Percentiles rank a stretch among this genome's conserved stretches.
Evolutionary conservation across 2,888 invertebrate genomes (phyloP).

Genomic region (Brenthis hecate): DNA sequence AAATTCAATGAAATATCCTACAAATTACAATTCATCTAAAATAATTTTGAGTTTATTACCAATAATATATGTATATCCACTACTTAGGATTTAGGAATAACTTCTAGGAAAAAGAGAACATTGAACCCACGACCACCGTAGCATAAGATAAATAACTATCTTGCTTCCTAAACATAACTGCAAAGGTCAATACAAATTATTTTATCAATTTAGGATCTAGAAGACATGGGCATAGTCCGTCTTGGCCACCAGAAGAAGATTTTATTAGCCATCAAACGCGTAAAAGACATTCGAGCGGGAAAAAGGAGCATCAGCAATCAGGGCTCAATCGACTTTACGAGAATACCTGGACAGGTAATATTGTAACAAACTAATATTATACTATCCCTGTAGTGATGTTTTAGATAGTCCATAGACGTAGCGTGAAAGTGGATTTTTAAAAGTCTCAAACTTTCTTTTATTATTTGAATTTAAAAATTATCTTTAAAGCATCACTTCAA

Average conservation of each 20-base stretch:
- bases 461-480: slow-evolving; percentile 39
- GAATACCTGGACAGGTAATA: slow-evolving; percentile 77
- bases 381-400: slow-evolving; percentile 72
- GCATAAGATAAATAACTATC: no score
- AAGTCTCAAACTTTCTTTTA: slow-evolving; percentile 15
- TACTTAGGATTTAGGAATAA: no score
- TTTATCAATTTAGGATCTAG: slow-evolving; percentile 86
- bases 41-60: no score
- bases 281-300: slow-evolving; percentile 95
- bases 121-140: no score
- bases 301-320: slow-evolving; percentile 85
- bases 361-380: slow-evolving; percentile 40
- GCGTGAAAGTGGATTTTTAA: slow-evolving; percentile 53
- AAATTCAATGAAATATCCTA: no score
- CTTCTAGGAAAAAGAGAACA: no score
- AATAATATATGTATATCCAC: no score
- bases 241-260: slow-evolving; percentile 99
- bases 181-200: no score
- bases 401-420: slow-evolving; percentile 60
- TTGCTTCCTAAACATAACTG: no score
- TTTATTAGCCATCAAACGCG: slow-evolving; percentile 96
- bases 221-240: slow-evolving; percentile 97
- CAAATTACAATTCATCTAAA: no score
- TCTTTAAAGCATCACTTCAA: slow-evolving; percentile 71
- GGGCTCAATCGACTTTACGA: slow-evolving; percentile 74